Percentiles rank a stretch among this genome's conserved stretches.
These are phyloP conservation scores for Poliocrania exsul DNA, from an alignment of 2,797 vertebrate genomes.

Conservation along the genomic window DNA sequence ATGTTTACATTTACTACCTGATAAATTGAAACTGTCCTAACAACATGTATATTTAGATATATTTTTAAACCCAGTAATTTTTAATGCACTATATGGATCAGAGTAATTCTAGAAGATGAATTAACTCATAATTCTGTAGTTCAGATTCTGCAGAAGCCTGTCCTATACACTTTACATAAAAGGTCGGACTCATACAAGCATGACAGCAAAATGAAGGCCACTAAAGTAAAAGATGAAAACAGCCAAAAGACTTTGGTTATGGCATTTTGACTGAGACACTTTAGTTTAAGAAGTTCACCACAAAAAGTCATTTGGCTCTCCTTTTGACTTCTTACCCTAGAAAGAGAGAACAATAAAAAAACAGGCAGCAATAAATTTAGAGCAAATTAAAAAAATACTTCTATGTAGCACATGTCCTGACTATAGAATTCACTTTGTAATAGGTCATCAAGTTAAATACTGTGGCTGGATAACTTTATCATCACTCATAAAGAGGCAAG, in stretches of 20 bases:
- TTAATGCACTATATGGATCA: neutral
- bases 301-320: conserved; percentile 25
- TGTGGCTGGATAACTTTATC: conserved; percentile 1
- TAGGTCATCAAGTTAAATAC: conserved; percentile 43
- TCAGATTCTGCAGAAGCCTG: neutral
- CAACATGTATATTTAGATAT: neutral
- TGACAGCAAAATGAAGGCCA: neutral
- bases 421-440: conserved; percentile 23
- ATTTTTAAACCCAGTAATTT: neutral
- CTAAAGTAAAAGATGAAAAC: conserved; percentile 10
- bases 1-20: neutral
- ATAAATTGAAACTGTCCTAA: neutral
- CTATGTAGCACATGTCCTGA: conserved; percentile 44
- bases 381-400: conserved; percentile 38
- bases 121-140: neutral
- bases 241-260: neutral
- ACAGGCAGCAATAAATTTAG: conserved; percentile 48
- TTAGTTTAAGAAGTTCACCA: conserved; percentile 22
- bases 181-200: conserved; percentile 32
- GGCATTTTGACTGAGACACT: neutral
- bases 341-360: conserved; percentile 50
- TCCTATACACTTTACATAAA: neutral
- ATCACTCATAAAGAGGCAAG: neutral
- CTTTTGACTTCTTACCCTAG: conserved; percentile 44
- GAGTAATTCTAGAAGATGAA: neutral